Conservation (phyloP, 1,140 invertebrate genomes). For the Danaus melanippus region DNA sequence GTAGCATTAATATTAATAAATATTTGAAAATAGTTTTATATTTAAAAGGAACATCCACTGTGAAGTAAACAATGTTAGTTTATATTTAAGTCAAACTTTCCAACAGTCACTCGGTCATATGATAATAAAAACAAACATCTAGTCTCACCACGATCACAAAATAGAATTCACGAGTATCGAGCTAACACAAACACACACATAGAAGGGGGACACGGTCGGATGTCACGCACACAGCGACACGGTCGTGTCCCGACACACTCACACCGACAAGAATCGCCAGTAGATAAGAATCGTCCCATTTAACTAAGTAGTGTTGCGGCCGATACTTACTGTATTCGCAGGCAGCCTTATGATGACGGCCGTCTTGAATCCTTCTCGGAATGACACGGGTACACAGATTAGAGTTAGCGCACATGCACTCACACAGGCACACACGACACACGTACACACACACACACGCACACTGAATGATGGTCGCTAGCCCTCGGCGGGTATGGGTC, state of each 20-base stretch:
- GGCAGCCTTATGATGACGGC: conserved; percentile 68
- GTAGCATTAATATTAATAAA: too few species aligned
- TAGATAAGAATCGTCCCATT: conserved; percentile 71
- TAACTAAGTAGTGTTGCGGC: conserved; percentile 59
- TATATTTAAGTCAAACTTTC: conserved; percentile 28
- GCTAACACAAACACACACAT: conserved; percentile 54
- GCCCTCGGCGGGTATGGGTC: conserved; percentile 19
- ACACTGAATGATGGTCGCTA: conserved; percentile 25
- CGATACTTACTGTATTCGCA: conserved; percentile 66
- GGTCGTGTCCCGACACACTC: conserved; percentile 32
- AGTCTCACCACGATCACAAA: conserved; percentile 55
- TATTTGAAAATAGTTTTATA: too few species aligned
- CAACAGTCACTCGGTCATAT: conserved; percentile 58
- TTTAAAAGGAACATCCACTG: too few species aligned
- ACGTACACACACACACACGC: conserved; percentile 30
- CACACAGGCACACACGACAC: conserved; percentile 1
- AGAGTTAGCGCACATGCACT: conserved; percentile 48
- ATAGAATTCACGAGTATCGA: conserved; percentile 65
- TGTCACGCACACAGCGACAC: conserved; percentile 44
- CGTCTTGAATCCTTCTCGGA: conserved; percentile 56
- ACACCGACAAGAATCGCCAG: conserved; percentile 34
- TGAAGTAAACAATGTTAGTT: too few species aligned
- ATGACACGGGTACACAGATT: conserved; percentile 44
- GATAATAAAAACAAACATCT: conserved; percentile 71
- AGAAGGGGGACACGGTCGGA: conserved; percentile 34